Conservation (phyloP, 2,797 vertebrate genomes). For the Dendrocincla fuliginosa region DNA sequence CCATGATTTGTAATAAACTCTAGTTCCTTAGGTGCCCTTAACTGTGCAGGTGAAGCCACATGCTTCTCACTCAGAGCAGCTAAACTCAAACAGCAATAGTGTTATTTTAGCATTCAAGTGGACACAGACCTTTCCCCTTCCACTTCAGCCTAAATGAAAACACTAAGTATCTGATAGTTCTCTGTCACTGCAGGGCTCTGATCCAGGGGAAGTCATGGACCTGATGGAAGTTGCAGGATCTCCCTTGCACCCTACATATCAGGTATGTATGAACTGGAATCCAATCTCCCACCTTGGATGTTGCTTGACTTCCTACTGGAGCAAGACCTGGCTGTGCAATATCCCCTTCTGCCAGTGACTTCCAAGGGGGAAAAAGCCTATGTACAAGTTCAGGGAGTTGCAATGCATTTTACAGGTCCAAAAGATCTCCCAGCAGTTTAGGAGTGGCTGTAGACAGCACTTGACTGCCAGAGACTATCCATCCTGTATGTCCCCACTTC, state of each 20-base stretch:
- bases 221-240: not conserved
- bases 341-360: not conserved
- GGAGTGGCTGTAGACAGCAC: not conserved
- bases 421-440: not conserved
- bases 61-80: not conserved
- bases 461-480: not conserved
- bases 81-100: not conserved
- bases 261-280: not conserved
- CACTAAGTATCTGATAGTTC: not conserved
- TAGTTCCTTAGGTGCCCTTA: not conserved
- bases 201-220: not conserved
- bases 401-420: not conserved
- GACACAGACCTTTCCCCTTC: not conserved
- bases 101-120: not conserved
- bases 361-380: rapidly evolving
- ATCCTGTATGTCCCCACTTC: not conserved
- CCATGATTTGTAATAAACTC: rapidly evolving
- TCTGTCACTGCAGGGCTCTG: not conserved
- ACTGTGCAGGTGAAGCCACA: not conserved
- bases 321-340: not conserved
- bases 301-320: not conserved
- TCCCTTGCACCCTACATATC: rapidly evolving
- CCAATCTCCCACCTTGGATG: no score
- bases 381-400: rapidly evolving
- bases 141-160: not conserved